Conservation (phyloP, 2,797 vertebrate genomes). For the Picus viridis region DNA sequence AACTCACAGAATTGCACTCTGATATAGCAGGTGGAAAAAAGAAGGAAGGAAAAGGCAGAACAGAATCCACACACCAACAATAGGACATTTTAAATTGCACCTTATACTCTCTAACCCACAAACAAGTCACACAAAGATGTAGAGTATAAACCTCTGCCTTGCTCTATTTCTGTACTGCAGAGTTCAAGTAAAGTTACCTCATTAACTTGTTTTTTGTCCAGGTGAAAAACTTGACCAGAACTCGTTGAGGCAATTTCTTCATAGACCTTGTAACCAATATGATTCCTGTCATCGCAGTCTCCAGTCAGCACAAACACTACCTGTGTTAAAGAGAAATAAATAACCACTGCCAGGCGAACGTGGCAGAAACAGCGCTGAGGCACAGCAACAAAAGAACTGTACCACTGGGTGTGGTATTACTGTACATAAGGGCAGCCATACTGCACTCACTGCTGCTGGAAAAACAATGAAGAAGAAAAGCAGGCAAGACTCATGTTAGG, state of each 20-base stretch:
- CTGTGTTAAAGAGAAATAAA: constrained; percentile 70
- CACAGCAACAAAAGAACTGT: not conserved
- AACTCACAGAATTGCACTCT: not conserved
- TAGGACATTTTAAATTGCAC: not conserved
- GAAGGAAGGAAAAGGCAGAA: not conserved
- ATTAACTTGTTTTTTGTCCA: constrained; percentile 99
- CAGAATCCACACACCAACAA: not conserved
- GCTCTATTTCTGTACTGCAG: not conserved
- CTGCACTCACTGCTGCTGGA: not conserved
- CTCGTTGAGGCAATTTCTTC: constrained; percentile 99
- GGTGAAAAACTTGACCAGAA: constrained; percentile 97
- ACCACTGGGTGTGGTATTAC: not conserved
- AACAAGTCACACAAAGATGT: not conserved
- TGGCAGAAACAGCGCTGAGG: not conserved
- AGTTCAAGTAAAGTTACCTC: constrained; percentile 84
- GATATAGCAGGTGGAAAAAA: not conserved
- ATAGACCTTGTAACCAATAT: constrained; percentile 94
- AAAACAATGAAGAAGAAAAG: not conserved
- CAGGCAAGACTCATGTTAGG: not conserved
- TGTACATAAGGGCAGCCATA: not conserved
- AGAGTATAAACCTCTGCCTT: not conserved
- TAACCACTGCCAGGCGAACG: not conserved
- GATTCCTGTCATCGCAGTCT: constrained; percentile 94
- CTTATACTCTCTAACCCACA: not conserved
- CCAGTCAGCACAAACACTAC: constrained; percentile 98